phyloP scores from a whole-genome alignment of 2,113 vertebrate genomes.

The Gopherus flavomarginatus region DNA sequence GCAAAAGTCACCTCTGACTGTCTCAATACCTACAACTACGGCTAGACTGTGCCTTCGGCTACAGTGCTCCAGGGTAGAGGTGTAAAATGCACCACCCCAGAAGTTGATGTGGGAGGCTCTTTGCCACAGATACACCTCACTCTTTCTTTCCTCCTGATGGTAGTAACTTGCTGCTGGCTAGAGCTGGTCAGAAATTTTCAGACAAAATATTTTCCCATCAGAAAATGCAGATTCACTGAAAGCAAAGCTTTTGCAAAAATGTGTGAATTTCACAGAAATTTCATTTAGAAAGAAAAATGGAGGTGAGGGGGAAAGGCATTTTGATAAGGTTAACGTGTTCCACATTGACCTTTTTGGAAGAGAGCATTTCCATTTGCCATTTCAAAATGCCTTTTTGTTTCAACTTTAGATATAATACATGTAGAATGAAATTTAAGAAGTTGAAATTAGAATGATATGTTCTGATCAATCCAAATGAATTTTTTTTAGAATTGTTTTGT shows the following conservation, averaged over 20 bases:
- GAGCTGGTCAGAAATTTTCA: background rate
- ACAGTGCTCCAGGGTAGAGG: no score
- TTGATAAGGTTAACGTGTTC: conserved; percentile 74
- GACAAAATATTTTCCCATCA: background rate
- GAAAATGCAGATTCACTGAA: conserved; percentile 67
- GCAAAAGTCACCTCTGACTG: no score
- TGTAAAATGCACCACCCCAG: no score
- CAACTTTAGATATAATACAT: background rate
- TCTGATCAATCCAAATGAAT: conserved; percentile 46
- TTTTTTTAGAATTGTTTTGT: background rate
- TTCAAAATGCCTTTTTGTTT: conserved; percentile 58
- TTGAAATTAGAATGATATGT: conserved; percentile 27
- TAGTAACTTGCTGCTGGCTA: accelerated
- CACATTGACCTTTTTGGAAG: conserved; percentile 68
- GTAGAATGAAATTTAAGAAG: background rate
- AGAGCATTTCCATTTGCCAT: conserved; percentile 10
- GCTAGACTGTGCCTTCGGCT: no score
- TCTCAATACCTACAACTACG: no score
- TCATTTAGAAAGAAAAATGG: conserved; percentile 73
- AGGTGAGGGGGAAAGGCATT: conserved; percentile 66
- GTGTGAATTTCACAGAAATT: conserved; percentile 60
- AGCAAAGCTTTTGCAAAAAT: conserved; percentile 64
- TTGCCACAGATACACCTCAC: accelerated
- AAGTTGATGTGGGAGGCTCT: no score
- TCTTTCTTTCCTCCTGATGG: background rate